Conservation (phyloP, 2,113 vertebrate species). For the Pimephales promelas region DNA sequence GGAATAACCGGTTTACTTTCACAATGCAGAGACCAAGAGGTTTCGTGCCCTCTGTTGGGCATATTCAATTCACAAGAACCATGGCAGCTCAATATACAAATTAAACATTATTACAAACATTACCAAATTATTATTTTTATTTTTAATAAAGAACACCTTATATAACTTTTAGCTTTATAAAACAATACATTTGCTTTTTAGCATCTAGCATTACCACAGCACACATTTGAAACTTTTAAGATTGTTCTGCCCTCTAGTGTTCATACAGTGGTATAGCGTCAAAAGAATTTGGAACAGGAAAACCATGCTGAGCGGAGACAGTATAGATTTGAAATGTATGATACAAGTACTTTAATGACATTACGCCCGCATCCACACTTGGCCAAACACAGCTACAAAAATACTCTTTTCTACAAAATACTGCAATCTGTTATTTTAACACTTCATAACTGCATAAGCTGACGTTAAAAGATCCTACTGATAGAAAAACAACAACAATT, state of each 20-base stretch:
- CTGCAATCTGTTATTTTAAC: conserved; percentile 35
- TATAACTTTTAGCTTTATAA: not conserved
- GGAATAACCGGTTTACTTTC: not conserved
- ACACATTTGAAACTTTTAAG: not conserved
- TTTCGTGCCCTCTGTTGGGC: not conserved
- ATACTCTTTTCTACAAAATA: conserved; percentile 57
- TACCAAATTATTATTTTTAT: too few relatives aligned
- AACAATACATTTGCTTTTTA: not conserved
- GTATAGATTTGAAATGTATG: conserved; percentile 17
- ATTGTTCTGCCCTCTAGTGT: conserved; percentile 23
- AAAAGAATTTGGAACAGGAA: not conserved
- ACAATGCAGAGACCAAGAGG: not conserved
- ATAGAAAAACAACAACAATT: not conserved
- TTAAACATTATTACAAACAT: too few relatives aligned
- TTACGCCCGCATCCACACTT: conserved; percentile 51
- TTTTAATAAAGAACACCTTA: not conserved
- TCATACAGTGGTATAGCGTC: not conserved
- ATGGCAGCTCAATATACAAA: not conserved
- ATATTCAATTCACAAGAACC: not conserved
- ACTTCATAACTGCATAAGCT: not conserved
- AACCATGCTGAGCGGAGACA: conserved; percentile 27
- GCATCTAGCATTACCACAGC: not conserved
- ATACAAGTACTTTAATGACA: conserved; percentile 64
- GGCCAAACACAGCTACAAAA: conserved; percentile 58
- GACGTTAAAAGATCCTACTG: not conserved